A percentile compares a stretch with the other conserved stretches of the same genome.
phyloP scores from a whole-genome alignment of 2,113 vertebrate species.

The Rhea pennata region DNA sequence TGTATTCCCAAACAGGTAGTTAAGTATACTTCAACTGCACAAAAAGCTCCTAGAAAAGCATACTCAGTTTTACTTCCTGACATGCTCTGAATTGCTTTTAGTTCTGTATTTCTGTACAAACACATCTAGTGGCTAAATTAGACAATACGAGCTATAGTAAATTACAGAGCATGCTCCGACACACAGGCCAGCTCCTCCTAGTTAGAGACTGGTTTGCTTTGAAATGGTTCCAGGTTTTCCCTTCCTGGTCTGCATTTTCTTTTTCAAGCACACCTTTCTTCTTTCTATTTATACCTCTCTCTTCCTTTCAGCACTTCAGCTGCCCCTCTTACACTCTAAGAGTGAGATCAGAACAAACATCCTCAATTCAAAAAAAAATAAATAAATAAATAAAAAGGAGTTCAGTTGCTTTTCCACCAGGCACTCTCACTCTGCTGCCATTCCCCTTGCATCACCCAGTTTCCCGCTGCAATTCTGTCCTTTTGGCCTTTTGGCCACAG shows the following conservation, averaged over 20 bases:
- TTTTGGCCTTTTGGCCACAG: background rate
- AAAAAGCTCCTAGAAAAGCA: constrained; percentile 19
- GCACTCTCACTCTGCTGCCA: background rate
- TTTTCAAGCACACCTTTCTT: background rate
- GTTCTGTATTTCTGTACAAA: constrained; percentile 20
- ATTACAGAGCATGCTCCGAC: constrained; percentile 42
- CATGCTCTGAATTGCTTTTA: constrained; percentile 24
- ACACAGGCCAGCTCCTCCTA: background rate
- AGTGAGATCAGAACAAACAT: background rate
- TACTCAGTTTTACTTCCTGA: constrained; percentile 17
- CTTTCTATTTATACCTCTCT: constrained; percentile 22
- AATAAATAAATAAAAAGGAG: background rate
- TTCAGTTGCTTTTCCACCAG: background rate
- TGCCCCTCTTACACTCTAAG: background rate
- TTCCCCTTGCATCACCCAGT: rapidly evolving
- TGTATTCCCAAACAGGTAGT: constrained; percentile 10
- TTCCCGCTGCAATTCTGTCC: background rate
- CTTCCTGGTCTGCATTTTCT: background rate
- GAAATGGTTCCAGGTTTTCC: constrained; percentile 15
- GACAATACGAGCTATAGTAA: constrained; percentile 1
- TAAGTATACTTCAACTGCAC: constrained; percentile 1
- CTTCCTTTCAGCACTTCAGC: background rate
- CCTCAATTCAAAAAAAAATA: background rate
- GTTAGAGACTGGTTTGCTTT: constrained; percentile 35
- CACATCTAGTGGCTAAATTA: constrained; percentile 53